These are phyloP conservation scores for Gadopsis marmoratus DNA, from an alignment of 2,797 vertebrate species.

Conservation along the genomic window DNA sequence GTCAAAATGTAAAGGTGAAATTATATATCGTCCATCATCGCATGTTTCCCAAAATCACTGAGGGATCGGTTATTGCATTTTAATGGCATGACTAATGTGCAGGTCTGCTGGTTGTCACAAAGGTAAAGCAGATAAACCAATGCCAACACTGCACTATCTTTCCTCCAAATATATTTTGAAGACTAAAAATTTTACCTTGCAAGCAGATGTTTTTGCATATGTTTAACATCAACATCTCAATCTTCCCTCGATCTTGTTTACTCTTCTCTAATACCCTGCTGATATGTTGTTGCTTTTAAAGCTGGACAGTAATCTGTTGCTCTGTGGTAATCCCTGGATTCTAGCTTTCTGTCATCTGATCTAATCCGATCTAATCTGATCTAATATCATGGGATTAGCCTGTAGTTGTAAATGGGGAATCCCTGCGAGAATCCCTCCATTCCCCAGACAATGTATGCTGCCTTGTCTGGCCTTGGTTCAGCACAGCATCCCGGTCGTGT, in stretches of 20 bases:
- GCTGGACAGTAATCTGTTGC: conserved; percentile 73
- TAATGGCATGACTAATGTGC: conserved; percentile 63
- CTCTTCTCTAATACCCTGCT: conserved; percentile 15
- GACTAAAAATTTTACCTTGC: conserved; percentile 25
- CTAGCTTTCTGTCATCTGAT: conserved; percentile 70
- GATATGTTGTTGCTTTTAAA: conserved; percentile 64
- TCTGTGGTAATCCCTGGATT: conserved; percentile 81
- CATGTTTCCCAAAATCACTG: conserved; percentile 60
- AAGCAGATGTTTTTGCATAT: conserved; percentile 23
- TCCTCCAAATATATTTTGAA: conserved; percentile 40
- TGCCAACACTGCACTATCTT: conserved; percentile 18
- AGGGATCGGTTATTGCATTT: conserved; percentile 63
- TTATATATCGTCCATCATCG: conserved; percentile 61
- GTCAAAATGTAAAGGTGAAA: conserved; percentile 80
- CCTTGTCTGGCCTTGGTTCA: conserved; percentile 33
- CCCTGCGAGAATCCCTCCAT: conserved; percentile 55
- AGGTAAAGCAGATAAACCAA: conserved; percentile 44
- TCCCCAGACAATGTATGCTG: conserved; percentile 41
- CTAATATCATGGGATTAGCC: conserved; percentile 80
- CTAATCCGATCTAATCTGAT: conserved; percentile 77
- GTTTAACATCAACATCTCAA: conserved; percentile 35
- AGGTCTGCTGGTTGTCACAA: conserved; percentile 46
- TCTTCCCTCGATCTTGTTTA: conserved; percentile 15
- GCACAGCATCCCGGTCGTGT: conserved; percentile 19
- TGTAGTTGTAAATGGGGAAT: conserved; percentile 63